Percentiles rank a stretch among this genome's conserved stretches.
Evolutionary conservation across 1,140 invertebrate species (phyloP).

Genomic region (Formica selysi): DNA sequence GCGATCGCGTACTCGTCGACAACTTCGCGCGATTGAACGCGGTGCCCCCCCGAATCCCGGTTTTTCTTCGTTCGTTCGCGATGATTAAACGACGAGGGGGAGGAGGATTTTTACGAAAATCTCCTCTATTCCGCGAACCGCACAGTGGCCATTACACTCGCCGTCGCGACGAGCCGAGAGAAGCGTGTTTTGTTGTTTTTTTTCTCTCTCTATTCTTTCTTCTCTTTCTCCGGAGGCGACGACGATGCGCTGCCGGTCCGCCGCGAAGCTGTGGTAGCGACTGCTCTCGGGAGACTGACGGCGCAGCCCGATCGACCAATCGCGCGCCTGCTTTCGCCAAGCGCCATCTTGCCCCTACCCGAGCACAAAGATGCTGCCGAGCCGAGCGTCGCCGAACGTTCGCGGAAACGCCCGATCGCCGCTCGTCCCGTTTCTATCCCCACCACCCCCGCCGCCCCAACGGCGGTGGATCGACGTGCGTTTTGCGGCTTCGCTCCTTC

Average conservation of each 20-base stretch:
- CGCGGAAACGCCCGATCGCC: constrained; percentile 67
- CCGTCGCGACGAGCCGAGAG: constrained; percentile 63
- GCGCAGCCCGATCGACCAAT: constrained; percentile 77
- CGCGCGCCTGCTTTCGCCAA: constrained; percentile 65
- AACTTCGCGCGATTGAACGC: constrained; percentile 12
- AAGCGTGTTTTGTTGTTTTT: constrained; percentile 68
- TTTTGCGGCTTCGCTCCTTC: constrained; percentile 69
- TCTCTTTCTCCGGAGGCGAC: constrained; percentile 35
- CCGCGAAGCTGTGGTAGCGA: constrained; percentile 71
- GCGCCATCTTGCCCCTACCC: constrained; percentile 76
- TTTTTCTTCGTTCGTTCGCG: constrained; percentile 4
- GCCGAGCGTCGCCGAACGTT: constrained; percentile 47
- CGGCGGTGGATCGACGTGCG: constrained; percentile 68
- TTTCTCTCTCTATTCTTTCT: constrained; percentile 2
- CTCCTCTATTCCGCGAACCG: constrained; percentile 50
- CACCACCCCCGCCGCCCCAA: constrained; percentile 40
- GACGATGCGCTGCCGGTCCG: constrained; percentile 64
- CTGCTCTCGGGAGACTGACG: constrained; percentile 76
- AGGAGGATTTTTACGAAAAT: no score
- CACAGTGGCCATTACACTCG: constrained; percentile 73
- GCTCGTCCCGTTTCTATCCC: constrained; percentile 1
- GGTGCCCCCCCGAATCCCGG: not conserved
- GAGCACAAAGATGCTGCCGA: constrained; percentile 69
- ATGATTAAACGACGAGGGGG: not conserved
- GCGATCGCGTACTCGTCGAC: not conserved